phyloP scores from a whole-genome alignment of 2,797 vertebrate species.

The Echeneis naucrates region DNA sequence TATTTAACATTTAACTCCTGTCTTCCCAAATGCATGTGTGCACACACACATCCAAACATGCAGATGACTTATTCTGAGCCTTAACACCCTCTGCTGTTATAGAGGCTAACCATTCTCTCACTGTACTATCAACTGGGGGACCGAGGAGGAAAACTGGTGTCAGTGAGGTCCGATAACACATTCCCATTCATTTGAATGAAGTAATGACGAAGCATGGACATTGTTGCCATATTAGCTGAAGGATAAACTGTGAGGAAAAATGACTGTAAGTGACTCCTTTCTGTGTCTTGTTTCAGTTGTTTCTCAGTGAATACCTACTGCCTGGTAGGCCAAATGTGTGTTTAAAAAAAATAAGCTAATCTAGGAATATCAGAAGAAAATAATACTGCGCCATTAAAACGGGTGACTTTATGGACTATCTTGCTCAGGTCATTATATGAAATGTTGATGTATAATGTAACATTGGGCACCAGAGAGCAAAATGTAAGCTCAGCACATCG shows the following conservation, averaged over 20 bases:
- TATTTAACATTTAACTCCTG: slow-evolving; percentile 10
- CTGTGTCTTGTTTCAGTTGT: background rate
- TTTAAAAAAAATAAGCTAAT: background rate
- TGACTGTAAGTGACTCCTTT: background rate
- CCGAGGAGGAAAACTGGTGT: background rate
- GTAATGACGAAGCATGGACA: background rate
- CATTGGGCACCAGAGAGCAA: background rate
- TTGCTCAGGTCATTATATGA: background rate
- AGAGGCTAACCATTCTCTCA: too few species aligned
- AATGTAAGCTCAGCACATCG: slow-evolving; percentile 8
- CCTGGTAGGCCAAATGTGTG: too few species aligned
- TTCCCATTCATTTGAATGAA: background rate
- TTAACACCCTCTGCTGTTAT: too few species aligned
- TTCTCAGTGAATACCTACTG: background rate
- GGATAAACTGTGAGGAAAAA: background rate
- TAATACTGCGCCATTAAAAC: background rate
- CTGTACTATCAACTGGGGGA: background rate
- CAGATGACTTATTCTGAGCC: background rate
- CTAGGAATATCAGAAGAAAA: too few species aligned
- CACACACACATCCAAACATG: background rate
- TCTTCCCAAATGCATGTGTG: background rate
- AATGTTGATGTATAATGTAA: slow-evolving; percentile 7
- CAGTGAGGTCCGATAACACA: too few species aligned
- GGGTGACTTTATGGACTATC: background rate
- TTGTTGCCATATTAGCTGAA: background rate